Evolutionary conservation across 2,888 invertebrate species (phyloP).

Genomic region (Lasioglossum malachurum): DNA sequence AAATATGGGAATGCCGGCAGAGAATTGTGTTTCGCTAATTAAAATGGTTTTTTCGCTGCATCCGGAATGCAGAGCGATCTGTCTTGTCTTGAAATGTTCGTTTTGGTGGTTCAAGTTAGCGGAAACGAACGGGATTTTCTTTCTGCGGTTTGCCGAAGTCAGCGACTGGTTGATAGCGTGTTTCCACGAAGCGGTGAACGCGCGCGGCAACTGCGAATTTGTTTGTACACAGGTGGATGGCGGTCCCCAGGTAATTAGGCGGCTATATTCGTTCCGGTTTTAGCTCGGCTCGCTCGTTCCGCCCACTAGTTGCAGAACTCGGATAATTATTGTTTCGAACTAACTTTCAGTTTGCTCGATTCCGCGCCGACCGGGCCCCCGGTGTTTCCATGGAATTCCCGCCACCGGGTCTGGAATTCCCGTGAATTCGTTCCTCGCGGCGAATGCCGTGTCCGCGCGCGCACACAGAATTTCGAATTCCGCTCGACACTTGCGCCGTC

Average conservation of each 20-base stretch:
- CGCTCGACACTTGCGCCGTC: not conserved
- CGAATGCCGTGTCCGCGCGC: not conserved
- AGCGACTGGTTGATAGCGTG: not conserved
- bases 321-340: conserved; percentile 81
- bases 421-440: conserved; percentile 4
- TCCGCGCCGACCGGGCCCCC: conserved; percentile 6
- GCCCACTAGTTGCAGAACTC: conserved; percentile 78
- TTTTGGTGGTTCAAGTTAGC: not conserved
- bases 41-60: not conserved
- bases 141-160: not conserved
- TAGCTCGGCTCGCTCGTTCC: conserved; percentile 68
- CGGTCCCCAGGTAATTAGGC: conserved; percentile 67
- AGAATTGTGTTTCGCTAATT: not conserved
- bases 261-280: conserved; percentile 72
- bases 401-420: conserved; percentile 17
- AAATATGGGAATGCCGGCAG: not conserved
- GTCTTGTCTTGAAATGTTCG: not conserved
- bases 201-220: conserved; percentile 56
- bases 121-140: not conserved
- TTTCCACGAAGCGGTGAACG: conserved; percentile 32
- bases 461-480: conserved; percentile 1
- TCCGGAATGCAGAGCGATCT: too few species aligned
- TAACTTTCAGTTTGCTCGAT: conserved; percentile 72
- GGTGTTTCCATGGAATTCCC: conserved; percentile 19
- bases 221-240: conserved; percentile 68